Percentiles rank a stretch among this genome's conserved stretches.
phyloP scores from a whole-genome alignment of 2,113 vertebrate genomes.

The Globicephala melas region DNA sequence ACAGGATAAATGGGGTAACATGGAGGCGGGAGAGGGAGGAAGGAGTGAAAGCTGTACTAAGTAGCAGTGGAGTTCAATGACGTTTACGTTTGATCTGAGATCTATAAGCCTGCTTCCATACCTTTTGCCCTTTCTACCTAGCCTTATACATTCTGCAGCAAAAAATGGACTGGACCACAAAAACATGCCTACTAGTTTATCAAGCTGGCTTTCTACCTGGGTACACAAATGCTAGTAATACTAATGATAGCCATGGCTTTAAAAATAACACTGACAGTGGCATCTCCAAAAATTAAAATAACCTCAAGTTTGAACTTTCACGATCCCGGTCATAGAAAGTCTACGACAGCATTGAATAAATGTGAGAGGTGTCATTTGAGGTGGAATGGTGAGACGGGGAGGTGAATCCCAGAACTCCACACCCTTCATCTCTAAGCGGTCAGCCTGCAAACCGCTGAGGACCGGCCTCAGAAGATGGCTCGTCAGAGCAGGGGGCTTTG shows the following conservation, averaged over 20 bases:
- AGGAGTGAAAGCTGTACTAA: neutral
- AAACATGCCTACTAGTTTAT: neutral
- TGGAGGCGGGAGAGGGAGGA: accelerated
- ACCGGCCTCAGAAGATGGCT: neutral
- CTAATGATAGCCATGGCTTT: neutral
- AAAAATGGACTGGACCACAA: neutral
- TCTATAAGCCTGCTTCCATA: neutral
- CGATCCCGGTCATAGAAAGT: accelerated
- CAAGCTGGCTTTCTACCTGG: neutral
- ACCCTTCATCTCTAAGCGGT: neutral
- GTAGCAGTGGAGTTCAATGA: no score
- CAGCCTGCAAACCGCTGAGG: neutral
- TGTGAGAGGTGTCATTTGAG: neutral
- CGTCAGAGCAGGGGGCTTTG: neutral
- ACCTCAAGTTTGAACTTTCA: neutral
- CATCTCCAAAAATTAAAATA: no score
- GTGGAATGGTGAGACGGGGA: accelerated
- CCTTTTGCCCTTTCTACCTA: neutral
- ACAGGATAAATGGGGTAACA: neutral
- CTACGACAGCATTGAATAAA: accelerated
- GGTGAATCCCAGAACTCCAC: neutral
- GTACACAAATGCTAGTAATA: accelerated
- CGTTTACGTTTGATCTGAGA: neutral
- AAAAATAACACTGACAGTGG: neutral
- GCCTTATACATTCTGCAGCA: neutral